Base-by-base conservation (phyloP, 2,888 invertebrate genomes). In the Miltochrista miniata region DNA sequence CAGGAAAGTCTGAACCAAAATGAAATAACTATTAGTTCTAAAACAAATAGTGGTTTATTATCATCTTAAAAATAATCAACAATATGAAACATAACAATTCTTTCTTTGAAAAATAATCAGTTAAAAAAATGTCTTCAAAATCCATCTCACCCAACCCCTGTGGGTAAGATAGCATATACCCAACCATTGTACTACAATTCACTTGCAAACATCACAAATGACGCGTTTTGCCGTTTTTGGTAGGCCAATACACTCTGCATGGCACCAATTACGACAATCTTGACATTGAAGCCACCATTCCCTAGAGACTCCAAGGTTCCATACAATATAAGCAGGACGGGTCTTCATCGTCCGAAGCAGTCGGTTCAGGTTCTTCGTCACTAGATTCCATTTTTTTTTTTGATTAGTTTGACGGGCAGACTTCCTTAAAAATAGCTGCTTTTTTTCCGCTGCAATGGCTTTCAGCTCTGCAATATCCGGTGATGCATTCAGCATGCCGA, bases 281-380 rank as follows among this genome's bases (percentile, higher is more conserved):
- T 38, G 46, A 13, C 46, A 46, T 45, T 45, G 45, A 29, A 37
- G 37, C 45, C 45, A 45, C 36, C 45, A 37, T 37, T 45, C 45
- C n/a, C 38, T 45, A 30, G 31, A 37, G 45, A 45, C 45, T 45
- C 37, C 37, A 45, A 45, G 37, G 45, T 37, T 24, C 37, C 29
- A 45, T 36, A 12, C 45, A 45, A 30, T 36, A 37, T 37, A 45
- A 37, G n/a, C 29, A 40, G n/a, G n/a, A 29, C 1, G 40, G 24
- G 12, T 24, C 29, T 40, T 29, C 40, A 8, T 30, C 30, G 29
- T 30, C 46, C 38, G 46, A 46, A 5, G 46, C 38, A 46, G 29
- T 14, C 11, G 46, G 38, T 38, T 46, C 38, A n/a, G n/a, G n/a
- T 38, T 46, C 46, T 15, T 46, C 38, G 15, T 46, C 46, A 29